Evolutionary conservation across 2,888 invertebrate genomes (phyloP).

Genomic region (Chesias legatella): DNA sequence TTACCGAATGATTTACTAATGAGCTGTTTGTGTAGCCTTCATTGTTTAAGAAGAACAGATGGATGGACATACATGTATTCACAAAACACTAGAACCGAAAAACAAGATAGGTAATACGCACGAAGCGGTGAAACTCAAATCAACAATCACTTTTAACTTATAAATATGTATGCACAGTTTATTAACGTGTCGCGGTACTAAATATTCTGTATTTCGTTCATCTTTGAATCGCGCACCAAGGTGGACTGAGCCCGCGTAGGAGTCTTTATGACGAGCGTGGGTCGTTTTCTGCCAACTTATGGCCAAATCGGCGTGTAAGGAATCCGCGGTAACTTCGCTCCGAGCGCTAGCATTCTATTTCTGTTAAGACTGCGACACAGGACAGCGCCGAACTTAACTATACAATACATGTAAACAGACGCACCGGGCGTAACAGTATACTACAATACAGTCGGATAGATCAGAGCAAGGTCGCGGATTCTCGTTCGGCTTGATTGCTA

Average conservation of each 20-base stretch:
- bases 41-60: constrained; percentile 10
- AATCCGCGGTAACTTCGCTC: constrained; percentile 44
- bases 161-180: constrained; percentile 25
- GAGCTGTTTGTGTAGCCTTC: constrained; percentile 4
- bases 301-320: constrained; percentile 56
- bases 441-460: constrained; percentile 44
- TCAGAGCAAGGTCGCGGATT: constrained; percentile 52
- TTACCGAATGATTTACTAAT: constrained; percentile 12
- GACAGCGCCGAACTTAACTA: constrained; percentile 36
- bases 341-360: constrained; percentile 44
- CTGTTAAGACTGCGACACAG: constrained; percentile 36
- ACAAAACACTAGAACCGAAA: constrained; percentile 4
- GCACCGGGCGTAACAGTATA: constrained; percentile 61
- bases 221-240: constrained; percentile 48
- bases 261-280: constrained; percentile 70
- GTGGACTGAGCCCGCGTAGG: constrained; percentile 55
- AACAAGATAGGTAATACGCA: constrained; percentile 8
- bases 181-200: constrained; percentile 31
- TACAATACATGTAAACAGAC: constrained; percentile 58
- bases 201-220: constrained; percentile 49
- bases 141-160: constrained; percentile 33
- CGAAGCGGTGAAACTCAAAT: constrained; percentile 10
- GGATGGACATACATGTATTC: constrained; percentile 8
- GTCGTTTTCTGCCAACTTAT: constrained; percentile 62
- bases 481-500: constrained; percentile 43